These are phyloP conservation scores for Platyrinchus mystaceus DNA, from an alignment of 2,797 vertebrate species.

Conservation along the genomic window DNA sequence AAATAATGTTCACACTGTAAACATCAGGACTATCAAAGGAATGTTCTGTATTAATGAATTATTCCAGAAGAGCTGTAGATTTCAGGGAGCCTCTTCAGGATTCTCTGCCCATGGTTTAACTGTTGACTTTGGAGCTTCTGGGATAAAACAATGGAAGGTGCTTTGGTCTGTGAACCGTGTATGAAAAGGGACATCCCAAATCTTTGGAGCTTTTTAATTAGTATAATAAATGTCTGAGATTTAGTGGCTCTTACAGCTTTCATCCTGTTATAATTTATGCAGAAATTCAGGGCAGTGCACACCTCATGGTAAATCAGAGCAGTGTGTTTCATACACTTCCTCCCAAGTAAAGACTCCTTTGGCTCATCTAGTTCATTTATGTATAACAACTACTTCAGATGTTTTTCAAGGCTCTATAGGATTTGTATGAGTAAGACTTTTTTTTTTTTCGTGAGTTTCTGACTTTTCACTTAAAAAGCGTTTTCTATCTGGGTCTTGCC, in stretches of 20 bases:
- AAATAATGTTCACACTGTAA: background rate
- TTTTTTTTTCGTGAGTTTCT: constrained; percentile 38
- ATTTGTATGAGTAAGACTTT: constrained; percentile 49
- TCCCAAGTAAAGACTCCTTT: background rate
- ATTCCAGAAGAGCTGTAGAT: background rate
- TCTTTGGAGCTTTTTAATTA: background rate
- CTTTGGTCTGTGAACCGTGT: background rate
- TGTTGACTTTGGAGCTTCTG: background rate
- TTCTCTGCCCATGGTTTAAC: background rate
- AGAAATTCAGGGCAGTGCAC: background rate
- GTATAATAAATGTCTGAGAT: background rate
- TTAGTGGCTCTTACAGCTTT: background rate
- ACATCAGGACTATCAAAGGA: background rate
- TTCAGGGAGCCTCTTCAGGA: background rate
- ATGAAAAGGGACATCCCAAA: background rate
- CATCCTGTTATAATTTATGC: background rate
- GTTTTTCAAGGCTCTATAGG: constrained; percentile 11
- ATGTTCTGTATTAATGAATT: background rate
- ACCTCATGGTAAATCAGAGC: background rate
- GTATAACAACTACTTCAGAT: constrained; percentile 40
- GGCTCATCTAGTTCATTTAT: constrained; percentile 33
- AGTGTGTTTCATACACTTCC: background rate
- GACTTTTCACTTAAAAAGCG: constrained; percentile 52
- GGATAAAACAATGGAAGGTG: background rate
- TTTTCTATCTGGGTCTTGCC: constrained; percentile 63